These are phyloP conservation scores for Felis chaus DNA, from an alignment of 2,113 vertebrate genomes.

Conservation along the genomic window DNA sequence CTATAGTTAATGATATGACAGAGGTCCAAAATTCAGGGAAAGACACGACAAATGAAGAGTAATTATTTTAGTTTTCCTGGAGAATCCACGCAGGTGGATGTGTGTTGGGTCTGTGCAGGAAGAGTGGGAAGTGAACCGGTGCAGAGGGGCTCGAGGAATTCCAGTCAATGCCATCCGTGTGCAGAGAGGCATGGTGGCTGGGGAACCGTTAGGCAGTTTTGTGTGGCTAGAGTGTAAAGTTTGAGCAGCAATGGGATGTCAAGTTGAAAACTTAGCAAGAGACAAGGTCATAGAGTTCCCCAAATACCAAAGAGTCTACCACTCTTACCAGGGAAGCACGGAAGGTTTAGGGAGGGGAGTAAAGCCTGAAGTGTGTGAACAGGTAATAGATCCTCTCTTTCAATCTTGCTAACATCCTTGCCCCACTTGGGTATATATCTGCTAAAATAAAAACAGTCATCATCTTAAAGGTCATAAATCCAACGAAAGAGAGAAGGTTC, in stretches of 20 bases:
- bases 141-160: neutral
- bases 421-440: neutral
- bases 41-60: neutral
- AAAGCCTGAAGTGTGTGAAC: neutral
- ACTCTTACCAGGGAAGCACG: neutral
- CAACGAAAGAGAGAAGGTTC: neutral
- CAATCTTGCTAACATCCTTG: neutral
- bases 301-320: neutral
- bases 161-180: neutral
- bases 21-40: neutral
- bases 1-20: neutral
- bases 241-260: neutral
- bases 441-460: neutral
- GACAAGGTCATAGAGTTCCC: neutral
- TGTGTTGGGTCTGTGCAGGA: neutral
- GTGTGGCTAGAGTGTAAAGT: neutral
- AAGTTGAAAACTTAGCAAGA: neutral
- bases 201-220: neutral
- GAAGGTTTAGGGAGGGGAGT: neutral
- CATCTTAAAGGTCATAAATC: neutral
- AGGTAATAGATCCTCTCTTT: neutral
- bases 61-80: neutral
- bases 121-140: neutral
- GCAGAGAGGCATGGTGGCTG: neutral
- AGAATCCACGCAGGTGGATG: neutral